phyloP scores from a whole-genome alignment of 2,888 invertebrate species.

The Kuschelorhynchus macadamiae region DNA sequence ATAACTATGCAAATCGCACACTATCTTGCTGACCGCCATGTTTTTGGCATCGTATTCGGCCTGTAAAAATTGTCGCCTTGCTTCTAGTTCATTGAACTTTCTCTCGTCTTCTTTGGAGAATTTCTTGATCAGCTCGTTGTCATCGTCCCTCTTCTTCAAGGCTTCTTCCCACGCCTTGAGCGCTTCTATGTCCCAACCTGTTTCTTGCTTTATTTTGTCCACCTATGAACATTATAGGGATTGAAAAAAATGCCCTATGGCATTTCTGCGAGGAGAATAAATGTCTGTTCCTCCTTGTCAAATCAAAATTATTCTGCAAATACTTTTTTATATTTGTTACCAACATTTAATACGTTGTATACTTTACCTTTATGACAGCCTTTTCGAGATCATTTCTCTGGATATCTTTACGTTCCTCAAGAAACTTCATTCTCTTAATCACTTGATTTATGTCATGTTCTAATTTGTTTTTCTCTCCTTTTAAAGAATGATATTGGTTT shows the following conservation, averaged over 20 bases:
- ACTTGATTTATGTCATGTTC: slow-evolving; percentile 70
- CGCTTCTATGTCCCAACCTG: slow-evolving; percentile 79
- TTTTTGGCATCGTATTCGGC: slow-evolving; percentile 69
- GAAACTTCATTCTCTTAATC: slow-evolving; percentile 67
- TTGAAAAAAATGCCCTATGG: too few species aligned
- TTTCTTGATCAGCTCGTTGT: slow-evolving; percentile 79
- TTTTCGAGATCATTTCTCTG: slow-evolving; percentile 71
- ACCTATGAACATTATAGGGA: too few species aligned
- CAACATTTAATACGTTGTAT: too few species aligned
- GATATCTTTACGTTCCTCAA: slow-evolving; percentile 69
- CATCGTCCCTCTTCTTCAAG: slow-evolving; percentile 77
- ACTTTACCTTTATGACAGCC: slow-evolving; percentile 62
- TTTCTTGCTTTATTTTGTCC: slow-evolving; percentile 75
- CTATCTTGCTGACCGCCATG: slow-evolving; percentile 67
- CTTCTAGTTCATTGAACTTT: slow-evolving; percentile 75
- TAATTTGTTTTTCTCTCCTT: slow-evolving; percentile 69
- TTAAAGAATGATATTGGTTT: slow-evolving; percentile 65
- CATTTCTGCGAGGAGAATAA: too few species aligned
- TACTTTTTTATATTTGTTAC: too few species aligned
- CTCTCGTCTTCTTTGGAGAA: slow-evolving; percentile 81
- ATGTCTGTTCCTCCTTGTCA: too few species aligned
- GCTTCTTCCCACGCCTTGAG: slow-evolving; percentile 81
- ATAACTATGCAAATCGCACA: slow-evolving; percentile 71
- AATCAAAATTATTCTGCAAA: too few species aligned
- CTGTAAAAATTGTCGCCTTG: slow-evolving; percentile 71